These are phyloP conservation scores for Nycticorax nycticorax DNA, from an alignment of 2,113 vertebrate species.

Conservation along the genomic window DNA sequence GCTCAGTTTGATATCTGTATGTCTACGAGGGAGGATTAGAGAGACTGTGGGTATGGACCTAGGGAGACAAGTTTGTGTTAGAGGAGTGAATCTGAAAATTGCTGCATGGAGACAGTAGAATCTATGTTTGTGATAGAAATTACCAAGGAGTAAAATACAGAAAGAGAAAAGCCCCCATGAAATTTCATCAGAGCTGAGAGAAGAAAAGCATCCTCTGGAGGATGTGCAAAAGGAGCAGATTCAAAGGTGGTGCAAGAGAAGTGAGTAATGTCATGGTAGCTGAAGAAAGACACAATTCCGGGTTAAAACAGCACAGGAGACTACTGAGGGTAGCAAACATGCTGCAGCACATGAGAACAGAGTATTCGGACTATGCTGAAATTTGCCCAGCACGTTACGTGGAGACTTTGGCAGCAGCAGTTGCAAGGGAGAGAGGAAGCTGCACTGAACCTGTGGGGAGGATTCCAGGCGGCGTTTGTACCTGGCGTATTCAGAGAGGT, in stretches of 20 bases:
- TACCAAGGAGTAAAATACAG: background rate
- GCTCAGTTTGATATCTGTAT: background rate
- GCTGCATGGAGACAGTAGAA: background rate
- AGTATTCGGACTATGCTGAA: background rate
- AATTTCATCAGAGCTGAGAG: background rate
- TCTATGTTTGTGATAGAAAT: background rate
- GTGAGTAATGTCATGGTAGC: background rate
- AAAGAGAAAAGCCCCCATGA: background rate
- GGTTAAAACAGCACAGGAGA: background rate
- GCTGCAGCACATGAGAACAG: background rate
- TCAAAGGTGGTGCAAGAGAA: background rate
- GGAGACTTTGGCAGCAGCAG: background rate
- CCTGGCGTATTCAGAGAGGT: background rate
- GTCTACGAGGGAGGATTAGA: background rate
- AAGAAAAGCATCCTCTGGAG: background rate
- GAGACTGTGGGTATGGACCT: background rate
- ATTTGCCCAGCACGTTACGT: background rate
- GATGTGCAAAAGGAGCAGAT: background rate
- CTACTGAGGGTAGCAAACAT: background rate
- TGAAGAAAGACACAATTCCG: background rate
- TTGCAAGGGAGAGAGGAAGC: background rate
- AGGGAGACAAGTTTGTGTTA: background rate
- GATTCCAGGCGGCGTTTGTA: background rate
- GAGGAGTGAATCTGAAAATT: background rate
- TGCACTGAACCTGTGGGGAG: background rate